These are phyloP conservation scores for Atlantisia rogersi DNA, from an alignment of 2,113 vertebrate genomes.

Conservation along the genomic window DNA sequence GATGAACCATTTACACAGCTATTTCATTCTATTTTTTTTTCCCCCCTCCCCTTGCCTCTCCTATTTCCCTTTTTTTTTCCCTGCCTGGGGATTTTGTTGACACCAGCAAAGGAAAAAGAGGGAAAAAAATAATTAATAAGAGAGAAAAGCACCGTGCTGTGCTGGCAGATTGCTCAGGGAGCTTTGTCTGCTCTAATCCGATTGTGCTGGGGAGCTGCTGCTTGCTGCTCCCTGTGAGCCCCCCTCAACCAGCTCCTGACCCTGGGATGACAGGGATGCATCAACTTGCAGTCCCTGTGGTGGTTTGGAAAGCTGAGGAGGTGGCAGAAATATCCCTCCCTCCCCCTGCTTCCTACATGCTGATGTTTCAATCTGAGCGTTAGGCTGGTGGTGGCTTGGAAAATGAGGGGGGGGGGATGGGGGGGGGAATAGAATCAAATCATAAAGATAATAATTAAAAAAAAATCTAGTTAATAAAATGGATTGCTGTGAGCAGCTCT, in stretches of 20 bases:
- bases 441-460: neutral
- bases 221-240: neutral
- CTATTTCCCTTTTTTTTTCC: neutral
- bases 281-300: neutral
- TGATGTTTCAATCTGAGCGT: conserved; percentile 61
- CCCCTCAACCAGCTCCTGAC: conserved; percentile 1
- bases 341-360: neutral
- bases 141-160: conserved; percentile 47
- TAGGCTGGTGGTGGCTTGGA: neutral
- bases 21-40: neutral
- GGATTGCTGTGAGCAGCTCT: neutral
- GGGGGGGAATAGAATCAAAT: too few species aligned
- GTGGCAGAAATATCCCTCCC: neutral
- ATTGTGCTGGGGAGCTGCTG: conserved; percentile 7
- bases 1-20: neutral
- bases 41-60: neutral
- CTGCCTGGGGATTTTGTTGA: conserved; percentile 45
- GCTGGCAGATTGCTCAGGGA: conserved; percentile 53
- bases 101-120: neutral
- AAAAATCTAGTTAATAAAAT: neutral
- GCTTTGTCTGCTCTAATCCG: conserved; percentile 53
- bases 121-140: conserved; percentile 38
- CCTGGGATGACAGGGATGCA: neutral
- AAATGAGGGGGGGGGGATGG: neutral
- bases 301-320: neutral